Base-by-base conservation (phyloP, 2,888 invertebrate species). In the Lepidocyrtoides sp. region DNA sequence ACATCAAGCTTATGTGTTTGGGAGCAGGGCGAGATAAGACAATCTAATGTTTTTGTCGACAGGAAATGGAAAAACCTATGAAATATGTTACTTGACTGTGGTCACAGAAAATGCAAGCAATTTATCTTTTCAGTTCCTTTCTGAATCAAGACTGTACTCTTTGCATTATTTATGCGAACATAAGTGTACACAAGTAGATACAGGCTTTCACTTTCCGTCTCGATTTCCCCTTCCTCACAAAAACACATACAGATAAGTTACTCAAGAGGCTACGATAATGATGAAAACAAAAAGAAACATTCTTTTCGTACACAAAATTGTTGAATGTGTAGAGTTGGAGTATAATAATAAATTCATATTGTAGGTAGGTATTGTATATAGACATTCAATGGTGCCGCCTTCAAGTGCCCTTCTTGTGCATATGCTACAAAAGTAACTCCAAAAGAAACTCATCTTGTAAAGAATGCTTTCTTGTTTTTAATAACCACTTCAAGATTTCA, bases 61-160 rank as follows among this genome's bases (percentile, higher is more conserved):
- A 81, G 81, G 86, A 72, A 69, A 72, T 69, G 32, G 86, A 77
- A 75, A 75, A 86, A 63, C 36, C 75, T 57, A 48, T 86, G 72
- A 86, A 86, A 86, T 86, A 86, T 87, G 75, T 60, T 86, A n/a
- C 77, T 75, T 57, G 54, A 69, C 12, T 72, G 82, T 89, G 89
- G 89, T 75, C 89, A 60, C 81, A 89, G 82, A 82, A 26, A 81
- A 72, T 69, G 36, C 66, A 29, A 69, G 72, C 83, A 89, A 89
- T 89, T 89, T 89, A 89, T 89, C 89, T 89, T 72, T 41, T 32
- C 82, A 44, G 60, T 89, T 89, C 75, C 89, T 83, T 66, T 81
- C 82, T 32, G 29, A 51, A 89, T 60, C 86, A 63, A 51, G 60
- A 81, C 81, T 23, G 79, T 51, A 29, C 54, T 23, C 75, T 36